Evolutionary conservation across 2,888 invertebrate species (phyloP), one percentile per base, ranked within the genome.

Genomic region (Mimas tiliae): DNA sequence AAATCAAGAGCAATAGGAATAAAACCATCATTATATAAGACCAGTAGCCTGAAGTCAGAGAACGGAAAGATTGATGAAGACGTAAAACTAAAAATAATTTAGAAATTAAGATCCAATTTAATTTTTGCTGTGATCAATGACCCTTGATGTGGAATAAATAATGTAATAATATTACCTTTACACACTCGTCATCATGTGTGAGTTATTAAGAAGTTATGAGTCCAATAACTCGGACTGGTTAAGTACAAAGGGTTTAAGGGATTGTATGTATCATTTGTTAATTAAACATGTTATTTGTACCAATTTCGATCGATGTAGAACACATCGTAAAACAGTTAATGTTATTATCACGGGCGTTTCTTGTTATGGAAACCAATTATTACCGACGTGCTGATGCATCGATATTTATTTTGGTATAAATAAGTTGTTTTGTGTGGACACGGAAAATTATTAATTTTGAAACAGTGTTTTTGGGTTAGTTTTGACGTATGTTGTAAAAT

Each of bases 301-400:
- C 58, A 58, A 42, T 19, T 38, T 42, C 34, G n/a, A 16, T 12
- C 38, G 42, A 65, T 48, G 48, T 69, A 64, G 66, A 69, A 73
- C 68, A 72, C 70, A 63, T 68, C 71, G 69, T 74, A 69, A 72
- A 70, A 68, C 58, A 58, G 19, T 58, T 58, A 58, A 42, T 42
- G 19, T 34, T 47, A 76, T 76, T 71, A 70, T 70, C 69, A 14
- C 16, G 34, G 9, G 19, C 67, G 69, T 76, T 75, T 76, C 71
- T 73, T 65, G 75, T 73, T 65, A 58, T 65, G 74, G 70, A 75
- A 74, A 79, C 77, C 78, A 76, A 80, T 79, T 73, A 76, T 68
- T 70, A 72, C 62, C 66, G 65, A 21, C 70, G 72, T 71, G 69
- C 70, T 73, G 67, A 62, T 67, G 72, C 76, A 67, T 79, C 72